Conservation (phyloP, 2,888 invertebrate species). For the Pollenia angustigena region DNA sequence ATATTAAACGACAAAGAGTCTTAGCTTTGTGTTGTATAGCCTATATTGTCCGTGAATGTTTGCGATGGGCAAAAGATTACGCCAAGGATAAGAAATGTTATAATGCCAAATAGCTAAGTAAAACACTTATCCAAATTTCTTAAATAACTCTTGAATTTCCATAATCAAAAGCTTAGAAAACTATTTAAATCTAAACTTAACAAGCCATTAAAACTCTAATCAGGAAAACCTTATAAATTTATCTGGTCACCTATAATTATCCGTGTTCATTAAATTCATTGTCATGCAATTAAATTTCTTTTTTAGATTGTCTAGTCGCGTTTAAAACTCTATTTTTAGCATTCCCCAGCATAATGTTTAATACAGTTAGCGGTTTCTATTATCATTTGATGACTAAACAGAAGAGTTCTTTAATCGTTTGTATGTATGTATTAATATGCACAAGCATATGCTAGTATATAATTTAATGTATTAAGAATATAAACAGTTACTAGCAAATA, state of each 20-base stretch:
- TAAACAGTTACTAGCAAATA: slow-evolving; percentile 8
- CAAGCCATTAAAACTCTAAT: neutral
- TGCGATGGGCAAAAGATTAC: too few relatives aligned
- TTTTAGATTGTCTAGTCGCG: neutral
- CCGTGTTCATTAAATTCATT: neutral
- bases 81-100: too few relatives aligned
- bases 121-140: too few relatives aligned
- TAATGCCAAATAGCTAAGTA: too few relatives aligned
- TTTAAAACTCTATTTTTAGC: neutral
- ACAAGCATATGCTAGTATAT: neutral
- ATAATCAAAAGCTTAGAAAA: too few relatives aligned
- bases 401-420: neutral
- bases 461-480: slow-evolving; percentile 6
- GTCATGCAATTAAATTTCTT: neutral
- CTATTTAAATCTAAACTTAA: too few relatives aligned
- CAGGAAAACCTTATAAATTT: neutral
- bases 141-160: too few relatives aligned
- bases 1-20: too few relatives aligned
- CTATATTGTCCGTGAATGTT: too few relatives aligned
- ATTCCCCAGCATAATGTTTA: neutral
- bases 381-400: neutral
- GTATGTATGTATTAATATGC: neutral
- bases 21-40: too few relatives aligned
- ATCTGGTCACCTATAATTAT: neutral
- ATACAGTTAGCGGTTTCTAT: slow-evolving; percentile 6